Percentiles rank a stretch among this genome's conserved stretches.
These are phyloP conservation scores for Solenopsis invicta DNA, from an alignment of 1,140 invertebrate species.

Conservation along the genomic window DNA sequence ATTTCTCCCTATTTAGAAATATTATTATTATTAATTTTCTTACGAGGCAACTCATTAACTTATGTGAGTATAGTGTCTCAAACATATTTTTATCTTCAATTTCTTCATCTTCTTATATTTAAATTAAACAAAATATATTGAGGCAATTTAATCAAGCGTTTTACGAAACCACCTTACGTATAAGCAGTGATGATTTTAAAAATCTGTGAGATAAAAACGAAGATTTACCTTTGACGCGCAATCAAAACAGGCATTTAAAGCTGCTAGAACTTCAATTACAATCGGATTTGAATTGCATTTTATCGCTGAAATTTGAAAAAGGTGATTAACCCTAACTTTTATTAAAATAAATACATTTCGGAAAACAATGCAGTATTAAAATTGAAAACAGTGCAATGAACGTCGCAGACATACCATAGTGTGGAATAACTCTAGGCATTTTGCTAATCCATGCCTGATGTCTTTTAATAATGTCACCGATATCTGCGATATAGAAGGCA, in stretches of 20 bases:
- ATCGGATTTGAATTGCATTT: conserved; percentile 91
- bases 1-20: conserved; percentile 89
- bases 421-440: conserved; percentile 90
- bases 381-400: conserved; percentile 39
- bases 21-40: background rate
- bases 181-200: too few species aligned
- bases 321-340: conserved; percentile 2
- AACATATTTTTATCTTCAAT: background rate
- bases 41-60: background rate
- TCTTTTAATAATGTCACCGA: conserved; percentile 89
- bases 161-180: background rate
- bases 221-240: conserved; percentile 91
- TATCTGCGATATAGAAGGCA: conserved; percentile 90
- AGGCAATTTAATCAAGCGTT: background rate
- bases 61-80: background rate
- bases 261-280: conserved; percentile 89
- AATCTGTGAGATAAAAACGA: background rate
- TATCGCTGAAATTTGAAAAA: conserved; percentile 88
- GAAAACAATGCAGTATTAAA: background rate
- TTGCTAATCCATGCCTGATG: conserved; percentile 89
- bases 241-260: conserved; percentile 91
- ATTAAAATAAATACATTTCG: conserved; percentile 68
- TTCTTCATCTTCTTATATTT: background rate
- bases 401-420: conserved; percentile 86
- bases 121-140: background rate